phyloP scores from a whole-genome alignment of 2,797 vertebrate species.

The Falco berigora region DNA sequence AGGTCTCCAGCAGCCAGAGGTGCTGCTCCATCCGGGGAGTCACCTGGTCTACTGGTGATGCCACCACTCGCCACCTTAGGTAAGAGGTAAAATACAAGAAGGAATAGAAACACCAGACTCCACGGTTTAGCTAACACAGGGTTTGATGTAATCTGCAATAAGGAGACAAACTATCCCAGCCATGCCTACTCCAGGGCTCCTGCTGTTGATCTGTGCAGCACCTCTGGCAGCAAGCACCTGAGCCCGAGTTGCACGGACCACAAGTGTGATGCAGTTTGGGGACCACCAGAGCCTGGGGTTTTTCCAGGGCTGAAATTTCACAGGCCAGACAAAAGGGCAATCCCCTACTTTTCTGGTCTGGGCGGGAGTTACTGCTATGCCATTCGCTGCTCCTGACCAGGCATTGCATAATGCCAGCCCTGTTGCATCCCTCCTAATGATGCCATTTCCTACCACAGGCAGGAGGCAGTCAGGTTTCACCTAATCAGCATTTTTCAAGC shows the following conservation, averaged over 20 bases:
- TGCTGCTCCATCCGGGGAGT: background rate
- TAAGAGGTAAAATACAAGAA: background rate
- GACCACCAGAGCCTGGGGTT: background rate
- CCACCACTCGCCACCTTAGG: too few species aligned
- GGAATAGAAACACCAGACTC: background rate
- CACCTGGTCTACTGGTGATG: background rate
- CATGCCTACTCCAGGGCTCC: background rate
- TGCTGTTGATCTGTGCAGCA: rapidly evolving
- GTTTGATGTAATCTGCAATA: background rate
- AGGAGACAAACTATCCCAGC: background rate
- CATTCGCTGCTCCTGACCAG: background rate
- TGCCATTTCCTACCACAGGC: slow-evolving; percentile 60
- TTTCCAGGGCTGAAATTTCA: background rate
- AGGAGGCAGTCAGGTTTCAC: slow-evolving; percentile 41
- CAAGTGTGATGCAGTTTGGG: background rate
- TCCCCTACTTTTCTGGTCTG: background rate
- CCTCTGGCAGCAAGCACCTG: rapidly evolving
- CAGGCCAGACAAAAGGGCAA: background rate
- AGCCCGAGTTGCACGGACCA: background rate
- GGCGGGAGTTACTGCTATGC: background rate
- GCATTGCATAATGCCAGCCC: slow-evolving; percentile 44
- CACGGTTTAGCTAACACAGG: rapidly evolving
- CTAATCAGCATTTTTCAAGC: slow-evolving; percentile 69
- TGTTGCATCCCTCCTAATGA: slow-evolving; percentile 65
- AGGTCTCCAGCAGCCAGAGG: rapidly evolving